Evolutionary conservation across 2,888 invertebrate genomes (phyloP).

Genomic region (Scaptomyza parva): DNA sequence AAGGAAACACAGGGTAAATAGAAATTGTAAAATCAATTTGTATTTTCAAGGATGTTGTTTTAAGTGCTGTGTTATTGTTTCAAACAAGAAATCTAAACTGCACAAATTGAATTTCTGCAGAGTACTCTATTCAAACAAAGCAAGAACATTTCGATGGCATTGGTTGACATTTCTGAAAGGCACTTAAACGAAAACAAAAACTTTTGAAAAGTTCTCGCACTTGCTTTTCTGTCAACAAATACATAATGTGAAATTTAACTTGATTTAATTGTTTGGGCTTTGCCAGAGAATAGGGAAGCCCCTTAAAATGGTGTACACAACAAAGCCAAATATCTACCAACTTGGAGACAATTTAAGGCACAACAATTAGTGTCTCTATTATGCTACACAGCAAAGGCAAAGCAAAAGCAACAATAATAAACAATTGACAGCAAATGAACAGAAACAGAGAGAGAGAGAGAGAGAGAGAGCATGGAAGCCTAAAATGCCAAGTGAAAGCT

Average conservation of each 20-base stretch:
- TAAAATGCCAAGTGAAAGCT: conserved; percentile 46
- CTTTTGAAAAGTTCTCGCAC: conserved; percentile 20
- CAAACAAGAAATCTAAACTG: not conserved
- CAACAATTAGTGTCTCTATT: conserved; percentile 73
- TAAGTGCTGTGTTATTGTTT: not conserved
- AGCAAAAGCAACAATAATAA: conserved; percentile 58
- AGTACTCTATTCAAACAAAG: conserved; percentile 6
- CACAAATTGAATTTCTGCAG: not conserved
- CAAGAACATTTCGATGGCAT: conserved; percentile 14
- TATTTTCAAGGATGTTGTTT: not conserved
- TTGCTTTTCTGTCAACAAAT: conserved; percentile 13
- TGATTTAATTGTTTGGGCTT: conserved; percentile 25
- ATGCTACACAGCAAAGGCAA: conserved; percentile 36
- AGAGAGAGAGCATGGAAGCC: conserved; percentile 14
- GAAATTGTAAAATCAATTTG: not conserved
- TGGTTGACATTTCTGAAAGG: conserved; percentile 2
- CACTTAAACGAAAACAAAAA: conserved; percentile 18
- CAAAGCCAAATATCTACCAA: conserved; percentile 32
- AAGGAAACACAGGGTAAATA: not conserved
- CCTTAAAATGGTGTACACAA: conserved; percentile 22
- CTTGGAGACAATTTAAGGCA: conserved; percentile 31
- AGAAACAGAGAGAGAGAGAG: too few species aligned
- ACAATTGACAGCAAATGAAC: conserved; percentile 51
- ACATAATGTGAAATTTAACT: conserved; percentile 21
- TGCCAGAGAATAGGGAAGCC: conserved; percentile 13